Percentiles rank a stretch among this genome's conserved stretches.
Evolutionary conservation across 2,797 vertebrate species (phyloP).

Genomic region (Manis javanica): DNA sequence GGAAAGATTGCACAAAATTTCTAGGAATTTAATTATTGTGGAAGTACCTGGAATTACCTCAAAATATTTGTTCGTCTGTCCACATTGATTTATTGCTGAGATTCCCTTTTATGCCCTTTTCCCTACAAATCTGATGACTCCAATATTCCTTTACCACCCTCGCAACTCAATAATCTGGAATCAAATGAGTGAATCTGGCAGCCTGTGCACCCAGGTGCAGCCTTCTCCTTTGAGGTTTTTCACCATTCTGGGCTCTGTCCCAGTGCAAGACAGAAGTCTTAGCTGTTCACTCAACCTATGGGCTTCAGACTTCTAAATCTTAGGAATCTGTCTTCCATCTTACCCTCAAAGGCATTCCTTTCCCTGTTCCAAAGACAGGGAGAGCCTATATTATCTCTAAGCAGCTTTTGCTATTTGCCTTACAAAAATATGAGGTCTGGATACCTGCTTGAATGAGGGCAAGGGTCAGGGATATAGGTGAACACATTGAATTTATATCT

Average conservation of each 20-base stretch:
- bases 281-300: background rate
- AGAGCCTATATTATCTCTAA: background rate
- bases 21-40: background rate
- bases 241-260: background rate
- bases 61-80: conserved; percentile 20
- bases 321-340: background rate
- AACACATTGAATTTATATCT: background rate
- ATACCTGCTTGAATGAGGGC: background rate
- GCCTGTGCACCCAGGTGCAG: background rate
- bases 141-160: background rate
- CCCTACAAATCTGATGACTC: background rate
- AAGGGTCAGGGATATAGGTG: background rate
- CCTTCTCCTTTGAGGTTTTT: background rate
- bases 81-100: conserved; percentile 8
- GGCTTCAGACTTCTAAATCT: conserved; percentile 14
- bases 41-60: background rate
- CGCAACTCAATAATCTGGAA: conserved; percentile 18
- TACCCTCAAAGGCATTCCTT: background rate
- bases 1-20: background rate
- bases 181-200: conserved; percentile 32
- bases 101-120: conserved; percentile 4
- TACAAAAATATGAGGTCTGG: background rate
- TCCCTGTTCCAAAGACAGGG: background rate
- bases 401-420: conserved; percentile 11
- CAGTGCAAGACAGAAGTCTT: background rate